These are phyloP conservation scores for Helogale parvula DNA, from an alignment of 2,113 vertebrate species.

Conservation along the genomic window DNA sequence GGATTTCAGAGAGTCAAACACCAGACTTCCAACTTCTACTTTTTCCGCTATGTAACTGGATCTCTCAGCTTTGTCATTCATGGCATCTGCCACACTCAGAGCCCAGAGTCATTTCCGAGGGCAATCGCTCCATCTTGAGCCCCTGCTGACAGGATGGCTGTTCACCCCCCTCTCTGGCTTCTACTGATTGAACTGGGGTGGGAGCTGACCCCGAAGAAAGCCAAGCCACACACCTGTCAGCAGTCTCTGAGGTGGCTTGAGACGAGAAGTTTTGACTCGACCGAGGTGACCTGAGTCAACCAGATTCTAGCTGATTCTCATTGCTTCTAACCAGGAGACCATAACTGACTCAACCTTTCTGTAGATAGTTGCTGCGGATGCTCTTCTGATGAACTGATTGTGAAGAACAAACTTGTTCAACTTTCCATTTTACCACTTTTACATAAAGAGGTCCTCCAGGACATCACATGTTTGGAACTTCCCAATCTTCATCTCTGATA, in stretches of 20 bases:
- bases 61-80: not conserved
- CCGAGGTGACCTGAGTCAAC: conserved; percentile 44
- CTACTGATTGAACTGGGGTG: not conserved
- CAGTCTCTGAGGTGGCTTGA: not conserved
- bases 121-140: not conserved
- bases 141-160: not conserved
- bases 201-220: not conserved
- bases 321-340: conserved; percentile 7
- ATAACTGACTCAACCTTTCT: conserved; percentile 43
- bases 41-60: not conserved
- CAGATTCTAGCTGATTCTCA: conserved; percentile 43
- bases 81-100: not conserved
- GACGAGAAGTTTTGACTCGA: conserved; percentile 58
- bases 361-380: not conserved
- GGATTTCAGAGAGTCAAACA: not conserved
- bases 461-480: not conserved
- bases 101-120: not conserved
- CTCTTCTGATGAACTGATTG: conserved; percentile 16
- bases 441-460: not conserved
- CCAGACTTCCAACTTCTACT: not conserved
- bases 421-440: not conserved
- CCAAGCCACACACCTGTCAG: not conserved
- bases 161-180: not conserved
- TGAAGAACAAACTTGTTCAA: not conserved
- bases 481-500: not conserved